A percentile compares a stretch with the other conserved stretches of the same genome.
These are phyloP conservation scores for Notothenia rossii DNA, from an alignment of 2,113 vertebrate species.

Conservation along the genomic window DNA sequence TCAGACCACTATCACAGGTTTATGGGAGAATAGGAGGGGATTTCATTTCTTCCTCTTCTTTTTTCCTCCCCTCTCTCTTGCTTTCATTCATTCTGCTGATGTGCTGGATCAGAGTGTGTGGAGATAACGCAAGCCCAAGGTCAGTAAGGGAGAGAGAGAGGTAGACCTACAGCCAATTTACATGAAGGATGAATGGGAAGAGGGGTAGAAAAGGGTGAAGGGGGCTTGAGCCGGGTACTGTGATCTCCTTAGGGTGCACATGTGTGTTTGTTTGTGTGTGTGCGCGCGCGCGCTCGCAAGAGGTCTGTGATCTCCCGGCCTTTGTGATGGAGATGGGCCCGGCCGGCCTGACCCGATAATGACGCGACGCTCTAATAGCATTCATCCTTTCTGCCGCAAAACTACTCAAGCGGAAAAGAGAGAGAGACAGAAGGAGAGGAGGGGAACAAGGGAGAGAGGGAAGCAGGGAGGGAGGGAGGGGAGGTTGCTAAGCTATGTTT, in stretches of 20 bases:
- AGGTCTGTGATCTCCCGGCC: constrained; percentile 83
- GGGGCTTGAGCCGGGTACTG: constrained; percentile 65
- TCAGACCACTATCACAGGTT: constrained; percentile 64
- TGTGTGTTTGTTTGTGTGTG: constrained; percentile 28
- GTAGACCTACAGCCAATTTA: constrained; percentile 82
- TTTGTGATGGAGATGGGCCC: constrained; percentile 85
- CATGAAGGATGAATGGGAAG: constrained; percentile 81
- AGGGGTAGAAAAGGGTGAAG: constrained; percentile 66
- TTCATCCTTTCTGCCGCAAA: constrained; percentile 82
- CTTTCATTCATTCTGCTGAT: constrained; percentile 65
- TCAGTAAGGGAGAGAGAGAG: constrained; percentile 76
- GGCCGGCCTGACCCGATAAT: constrained; percentile 81
- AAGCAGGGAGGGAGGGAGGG: constrained; percentile 49
- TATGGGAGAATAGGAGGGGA: constrained; percentile 55
- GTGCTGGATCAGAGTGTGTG: constrained; percentile 72
- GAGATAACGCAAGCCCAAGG: constrained; percentile 84
- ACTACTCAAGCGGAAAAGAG: constrained; percentile 81
- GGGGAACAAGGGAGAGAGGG: constrained; percentile 47
- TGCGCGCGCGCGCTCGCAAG: constrained; percentile 18
- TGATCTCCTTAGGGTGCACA: constrained; percentile 76
- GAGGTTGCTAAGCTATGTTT: constrained; percentile 76
- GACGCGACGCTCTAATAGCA: constrained; percentile 82
- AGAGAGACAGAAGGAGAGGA: constrained; percentile 27
- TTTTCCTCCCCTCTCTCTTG: constrained; percentile 27
- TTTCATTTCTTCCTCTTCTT: constrained; percentile 49